Evolutionary conservation across 2,113 vertebrate genomes (phyloP), one percentile per base, ranked within the genome.

Genomic region (Dinomys branickii): DNA sequence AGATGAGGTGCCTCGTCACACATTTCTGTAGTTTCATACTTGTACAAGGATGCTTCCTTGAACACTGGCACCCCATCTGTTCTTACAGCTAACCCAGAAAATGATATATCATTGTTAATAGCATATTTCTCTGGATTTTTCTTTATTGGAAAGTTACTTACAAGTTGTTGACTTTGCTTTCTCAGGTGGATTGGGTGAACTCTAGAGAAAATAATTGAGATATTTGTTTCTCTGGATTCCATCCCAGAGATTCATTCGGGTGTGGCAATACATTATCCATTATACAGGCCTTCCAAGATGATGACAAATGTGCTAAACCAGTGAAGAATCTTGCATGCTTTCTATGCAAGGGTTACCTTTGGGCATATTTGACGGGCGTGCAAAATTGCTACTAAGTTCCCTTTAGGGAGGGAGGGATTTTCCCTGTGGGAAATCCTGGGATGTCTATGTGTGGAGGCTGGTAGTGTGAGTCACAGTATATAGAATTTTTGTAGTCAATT

Each of bases 61-160:
- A 94, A 96, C 65, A 94, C 69, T 50, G 7, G 0, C 16, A 0
- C 24, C 88, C 90, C 69, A 85, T 94, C 85, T 97, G 58, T 92
- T 97, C 82, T 86, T 96, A 86, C 30, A 84, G 59, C 0, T 35
- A 44, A 35, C 88, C 44, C 69, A 92, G 52, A 71, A 93, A 94
- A 91, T 87, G 81, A 87, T 86, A 73, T 89, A 94, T 61, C 61
- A 87, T 94, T 96, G 87, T 96, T 96, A 96, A 95, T 95, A 97
- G 83, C 50, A 81, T 6, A 22, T 80, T 97, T 78, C 13, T 13
- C 13, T 59, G 95, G 75, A 47, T 38, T 87, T 96, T 95, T 94
- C 28, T 71, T 73, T 86, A 44, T 94, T 59, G 6, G 19, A 93
- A 94, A 93, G 33, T 83, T 87, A 91, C n/a, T 93, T 92, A 38